These are phyloP conservation scores for Chauna torquata DNA, from an alignment of 2,113 vertebrate species.

Conservation along the genomic window DNA sequence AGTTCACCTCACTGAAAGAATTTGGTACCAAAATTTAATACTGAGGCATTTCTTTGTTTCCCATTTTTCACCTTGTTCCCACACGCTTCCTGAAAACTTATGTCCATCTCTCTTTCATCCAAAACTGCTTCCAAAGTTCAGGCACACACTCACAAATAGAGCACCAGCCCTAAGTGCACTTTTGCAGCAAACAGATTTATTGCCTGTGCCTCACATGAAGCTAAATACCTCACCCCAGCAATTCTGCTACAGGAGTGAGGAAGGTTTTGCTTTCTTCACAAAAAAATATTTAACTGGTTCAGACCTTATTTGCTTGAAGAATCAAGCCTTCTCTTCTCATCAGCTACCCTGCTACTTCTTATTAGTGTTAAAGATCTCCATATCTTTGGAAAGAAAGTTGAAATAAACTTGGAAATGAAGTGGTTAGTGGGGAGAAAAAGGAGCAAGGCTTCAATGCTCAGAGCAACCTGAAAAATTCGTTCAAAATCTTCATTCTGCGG, in stretches of 20 bases:
- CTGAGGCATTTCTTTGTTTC: neutral
- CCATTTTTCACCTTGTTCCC: neutral
- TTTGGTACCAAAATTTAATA: neutral
- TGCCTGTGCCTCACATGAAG: too few species aligned
- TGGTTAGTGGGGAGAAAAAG: neutral
- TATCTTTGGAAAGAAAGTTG: neutral
- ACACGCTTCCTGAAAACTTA: neutral
- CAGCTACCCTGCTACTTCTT: neutral
- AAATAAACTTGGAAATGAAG: neutral
- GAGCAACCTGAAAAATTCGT: neutral
- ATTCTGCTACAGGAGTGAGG: neutral
- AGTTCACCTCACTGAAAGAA: neutral
- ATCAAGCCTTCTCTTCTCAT: neutral
- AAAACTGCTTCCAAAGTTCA: neutral
- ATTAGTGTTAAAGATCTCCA: neutral
- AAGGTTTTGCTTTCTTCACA: neutral
- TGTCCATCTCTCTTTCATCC: neutral
- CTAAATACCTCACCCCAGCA: neutral
- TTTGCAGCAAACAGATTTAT: neutral
- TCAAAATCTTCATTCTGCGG: neutral
- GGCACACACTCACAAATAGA: neutral
- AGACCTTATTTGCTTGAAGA: neutral
- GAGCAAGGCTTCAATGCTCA: neutral
- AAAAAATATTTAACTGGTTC: conserved; percentile 9
- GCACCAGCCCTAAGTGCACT: neutral